phyloP scores from a whole-genome alignment of 2,888 invertebrate genomes.

The Brassicogethes aeneus region DNA sequence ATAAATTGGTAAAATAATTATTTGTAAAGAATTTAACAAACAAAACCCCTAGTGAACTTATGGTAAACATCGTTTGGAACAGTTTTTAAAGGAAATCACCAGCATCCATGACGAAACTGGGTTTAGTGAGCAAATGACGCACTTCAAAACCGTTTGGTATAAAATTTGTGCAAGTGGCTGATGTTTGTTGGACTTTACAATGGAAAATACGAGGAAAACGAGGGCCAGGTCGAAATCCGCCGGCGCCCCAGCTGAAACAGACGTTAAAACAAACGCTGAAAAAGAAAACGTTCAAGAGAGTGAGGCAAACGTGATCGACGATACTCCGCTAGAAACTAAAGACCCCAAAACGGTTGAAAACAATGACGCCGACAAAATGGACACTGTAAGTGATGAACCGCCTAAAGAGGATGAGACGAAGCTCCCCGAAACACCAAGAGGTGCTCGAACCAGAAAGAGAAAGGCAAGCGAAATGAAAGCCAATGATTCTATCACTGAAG shows the following conservation, averaged over 20 bases:
- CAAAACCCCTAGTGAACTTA: too few species aligned
- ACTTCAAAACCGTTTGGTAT: neutral
- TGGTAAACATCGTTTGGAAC: too few species aligned
- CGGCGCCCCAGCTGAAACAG: neutral
- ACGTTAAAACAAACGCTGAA: neutral
- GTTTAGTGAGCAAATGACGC: neutral
- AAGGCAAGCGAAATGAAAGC: conserved; percentile 1
- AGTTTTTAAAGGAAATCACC: too few species aligned
- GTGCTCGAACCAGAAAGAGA: conserved; percentile 1
- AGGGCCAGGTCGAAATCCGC: neutral
- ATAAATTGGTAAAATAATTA: too few species aligned
- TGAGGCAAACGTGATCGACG: neutral
- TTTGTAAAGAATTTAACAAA: too few species aligned
- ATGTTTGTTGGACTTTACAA: neutral
- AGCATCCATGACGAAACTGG: too few species aligned
- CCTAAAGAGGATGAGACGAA: neutral
- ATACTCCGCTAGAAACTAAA: neutral
- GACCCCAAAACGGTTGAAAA: neutral
- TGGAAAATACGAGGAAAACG: neutral
- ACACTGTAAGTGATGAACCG: neutral
- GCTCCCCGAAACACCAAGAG: too few species aligned
- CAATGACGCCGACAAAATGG: neutral
- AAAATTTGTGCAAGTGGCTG: neutral
- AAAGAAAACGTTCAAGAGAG: neutral
- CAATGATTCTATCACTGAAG: neutral